Evolutionary conservation across 2,888 invertebrate species (phyloP).

Genomic region (Troglohyphantes excavatus): DNA sequence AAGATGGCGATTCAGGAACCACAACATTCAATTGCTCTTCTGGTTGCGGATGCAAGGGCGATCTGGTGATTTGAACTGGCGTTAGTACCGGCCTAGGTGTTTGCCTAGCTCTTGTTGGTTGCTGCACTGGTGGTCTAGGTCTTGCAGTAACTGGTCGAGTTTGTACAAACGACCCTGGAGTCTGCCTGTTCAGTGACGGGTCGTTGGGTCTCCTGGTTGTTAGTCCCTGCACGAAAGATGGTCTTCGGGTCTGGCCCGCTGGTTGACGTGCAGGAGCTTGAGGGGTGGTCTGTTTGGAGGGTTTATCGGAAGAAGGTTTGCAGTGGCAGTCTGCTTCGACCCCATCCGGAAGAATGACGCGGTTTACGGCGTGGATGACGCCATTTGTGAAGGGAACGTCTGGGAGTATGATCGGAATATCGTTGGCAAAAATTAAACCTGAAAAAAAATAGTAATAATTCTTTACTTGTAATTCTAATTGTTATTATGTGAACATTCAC

Average conservation of each 20-base stretch:
- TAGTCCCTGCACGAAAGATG: conserved; percentile 2
- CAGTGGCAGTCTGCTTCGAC: conserved; percentile 79
- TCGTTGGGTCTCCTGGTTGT: conserved; percentile 54
- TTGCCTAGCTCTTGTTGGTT: conserved; percentile 40
- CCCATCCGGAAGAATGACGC: conserved; percentile 81
- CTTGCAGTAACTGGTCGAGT: conserved; percentile 23
- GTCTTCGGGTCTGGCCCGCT: conserved; percentile 40
- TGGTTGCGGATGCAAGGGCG: conserved; percentile 34
- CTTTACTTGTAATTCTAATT: too few species aligned
- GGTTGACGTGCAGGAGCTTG: conserved; percentile 12
- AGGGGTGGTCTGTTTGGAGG: background rate
- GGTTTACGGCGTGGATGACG: conserved; percentile 81
- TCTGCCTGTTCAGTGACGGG: conserved; percentile 20
- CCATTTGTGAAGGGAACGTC: conserved; percentile 81
- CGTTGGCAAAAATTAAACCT: conserved; percentile 79
- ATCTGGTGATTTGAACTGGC: conserved; percentile 19
- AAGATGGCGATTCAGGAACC: conserved; percentile 12
- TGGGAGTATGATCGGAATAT: conserved; percentile 78
- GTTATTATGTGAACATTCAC: too few species aligned
- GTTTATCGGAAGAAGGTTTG: conserved; percentile 44
- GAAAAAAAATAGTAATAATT: background rate
- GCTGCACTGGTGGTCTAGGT: conserved; percentile 12
- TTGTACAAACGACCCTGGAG: conserved; percentile 23
- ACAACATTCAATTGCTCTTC: conserved; percentile 52
- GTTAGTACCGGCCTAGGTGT: conserved; percentile 12